Base-by-base conservation (phyloP, 2,113 vertebrate genomes). In the Amblyornis subalaris region DNA sequence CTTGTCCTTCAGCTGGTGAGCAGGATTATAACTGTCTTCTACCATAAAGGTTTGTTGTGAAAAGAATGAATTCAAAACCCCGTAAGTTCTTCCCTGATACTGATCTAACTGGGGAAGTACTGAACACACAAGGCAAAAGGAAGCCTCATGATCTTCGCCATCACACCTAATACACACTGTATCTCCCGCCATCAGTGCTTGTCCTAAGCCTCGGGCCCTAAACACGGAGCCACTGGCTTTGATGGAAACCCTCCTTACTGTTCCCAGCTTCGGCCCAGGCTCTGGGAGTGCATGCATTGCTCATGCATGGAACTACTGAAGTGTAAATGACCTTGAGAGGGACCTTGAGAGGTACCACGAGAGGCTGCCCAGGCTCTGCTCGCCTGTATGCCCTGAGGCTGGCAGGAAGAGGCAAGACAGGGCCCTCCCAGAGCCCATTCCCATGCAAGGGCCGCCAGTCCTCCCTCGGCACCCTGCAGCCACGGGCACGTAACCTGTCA, bases 361-460 rank as follows among this genome's bases (percentile, higher is more conserved):
- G 45, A 88, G 58, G 15, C 42, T 66, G 42, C n/a, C 35, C 2
- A 5, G 67, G 64, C 79, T 94, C 44, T 19, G 66, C 28, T 31
- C 0, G 0, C 13, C 71, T 8, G 11, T 11, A 4, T 14, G 35
- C n/a, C 72, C 48, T 13, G 26, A 25, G 67, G 45, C 48, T 25
- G 36, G 29, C 0, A 0, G 23, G 19, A 77, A 65, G 12, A 51
- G 38, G 38, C 47, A 89, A 55, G n/a, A 53, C 14, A 19, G 2
- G 19, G 22, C 13, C 7, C 58, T 60, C 20, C 16, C 31, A 26
- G 36, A 3, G 2, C 57, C 22, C 0, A 6, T 28, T 44, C 26
- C 65, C 64, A 28, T 0, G 1, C 53, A 65, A 51, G 61, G n/a
- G n/a, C 82, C 84, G 64, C 62, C 83, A 31, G 65, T 7, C 24